These are phyloP conservation scores for Paramormyrops hopkinsi DNA, from an alignment of 2,797 vertebrate species.

Conservation along the genomic window DNA sequence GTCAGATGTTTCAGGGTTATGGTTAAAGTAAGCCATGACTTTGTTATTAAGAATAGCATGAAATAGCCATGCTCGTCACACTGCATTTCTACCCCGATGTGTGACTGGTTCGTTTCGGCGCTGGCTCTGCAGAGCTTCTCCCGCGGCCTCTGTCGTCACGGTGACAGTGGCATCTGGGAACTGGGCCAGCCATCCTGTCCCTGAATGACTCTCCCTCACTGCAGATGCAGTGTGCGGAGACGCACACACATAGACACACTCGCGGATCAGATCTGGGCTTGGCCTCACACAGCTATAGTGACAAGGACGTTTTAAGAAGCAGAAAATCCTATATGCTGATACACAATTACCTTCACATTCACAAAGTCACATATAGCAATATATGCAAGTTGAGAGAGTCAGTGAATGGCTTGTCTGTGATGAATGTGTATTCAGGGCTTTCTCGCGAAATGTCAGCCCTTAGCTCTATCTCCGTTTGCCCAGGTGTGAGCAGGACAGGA, in stretches of 20 bases:
- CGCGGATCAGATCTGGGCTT: not conserved
- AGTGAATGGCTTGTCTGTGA: not conserved
- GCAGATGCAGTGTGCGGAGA: not conserved
- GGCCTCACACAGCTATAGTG: not conserved
- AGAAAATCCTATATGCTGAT: not conserved
- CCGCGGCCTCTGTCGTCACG: not conserved
- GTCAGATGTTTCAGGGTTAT: not conserved
- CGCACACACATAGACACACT: not conserved
- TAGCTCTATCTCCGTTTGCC: not conserved
- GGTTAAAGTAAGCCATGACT: not conserved
- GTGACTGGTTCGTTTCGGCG: not conserved
- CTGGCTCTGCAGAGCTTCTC: not conserved
- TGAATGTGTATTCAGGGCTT: not conserved
- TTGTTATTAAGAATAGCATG: not conserved
- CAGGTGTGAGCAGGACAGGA: not conserved
- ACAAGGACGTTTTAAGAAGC: not conserved
- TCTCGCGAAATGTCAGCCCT: not conserved
- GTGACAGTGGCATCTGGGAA: conserved; percentile 1
- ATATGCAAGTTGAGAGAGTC: not conserved
- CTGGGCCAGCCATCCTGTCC: conserved; percentile 3
- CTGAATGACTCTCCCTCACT: not conserved
- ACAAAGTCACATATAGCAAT: not conserved
- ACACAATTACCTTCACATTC: not conserved
- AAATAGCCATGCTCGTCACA: not conserved
- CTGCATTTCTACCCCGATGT: not conserved